A percentile compares a stretch with the other conserved stretches of the same genome.
Conservation (phyloP, 2,797 vertebrate genomes). For the Propithecus deckenii region DNA sequence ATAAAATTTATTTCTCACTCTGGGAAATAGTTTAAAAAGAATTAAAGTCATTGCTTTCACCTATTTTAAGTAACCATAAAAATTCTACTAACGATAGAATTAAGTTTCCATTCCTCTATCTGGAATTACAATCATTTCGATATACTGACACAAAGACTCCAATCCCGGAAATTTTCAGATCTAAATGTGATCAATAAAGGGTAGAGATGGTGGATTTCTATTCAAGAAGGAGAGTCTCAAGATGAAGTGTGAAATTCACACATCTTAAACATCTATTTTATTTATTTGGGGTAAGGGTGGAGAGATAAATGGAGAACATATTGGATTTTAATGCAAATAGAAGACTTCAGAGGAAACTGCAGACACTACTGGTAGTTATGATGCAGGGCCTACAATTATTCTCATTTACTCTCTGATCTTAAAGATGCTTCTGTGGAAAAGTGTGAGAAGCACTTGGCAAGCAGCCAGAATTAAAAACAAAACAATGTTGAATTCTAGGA, state of each 20-base stretch:
- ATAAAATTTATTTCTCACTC: not conserved
- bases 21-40: not conserved
- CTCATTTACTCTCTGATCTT: not conserved
- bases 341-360: not conserved
- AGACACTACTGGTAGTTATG: not conserved
- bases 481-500: not conserved
- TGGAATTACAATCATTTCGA: not conserved
- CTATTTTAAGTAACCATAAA: not conserved
- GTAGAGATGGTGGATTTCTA: not conserved
- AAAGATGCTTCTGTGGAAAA: not conserved
- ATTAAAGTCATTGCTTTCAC: not conserved
- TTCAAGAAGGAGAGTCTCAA: not conserved
- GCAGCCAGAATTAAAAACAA: not conserved
- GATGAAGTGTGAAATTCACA: not conserved
- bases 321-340: not conserved
- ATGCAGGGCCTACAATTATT: not conserved
- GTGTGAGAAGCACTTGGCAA: not conserved
- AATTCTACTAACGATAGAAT: not conserved
- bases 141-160: not conserved
- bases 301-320: not conserved
- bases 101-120: not conserved
- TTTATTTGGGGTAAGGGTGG: not conserved
- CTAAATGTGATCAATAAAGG: not conserved
- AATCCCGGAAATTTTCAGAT: not conserved
- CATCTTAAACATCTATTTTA: not conserved